A percentile compares a stretch with the other conserved stretches of the same genome.
phyloP scores from a whole-genome alignment of 2,888 invertebrate species.

The Nysson spinosus region DNA sequence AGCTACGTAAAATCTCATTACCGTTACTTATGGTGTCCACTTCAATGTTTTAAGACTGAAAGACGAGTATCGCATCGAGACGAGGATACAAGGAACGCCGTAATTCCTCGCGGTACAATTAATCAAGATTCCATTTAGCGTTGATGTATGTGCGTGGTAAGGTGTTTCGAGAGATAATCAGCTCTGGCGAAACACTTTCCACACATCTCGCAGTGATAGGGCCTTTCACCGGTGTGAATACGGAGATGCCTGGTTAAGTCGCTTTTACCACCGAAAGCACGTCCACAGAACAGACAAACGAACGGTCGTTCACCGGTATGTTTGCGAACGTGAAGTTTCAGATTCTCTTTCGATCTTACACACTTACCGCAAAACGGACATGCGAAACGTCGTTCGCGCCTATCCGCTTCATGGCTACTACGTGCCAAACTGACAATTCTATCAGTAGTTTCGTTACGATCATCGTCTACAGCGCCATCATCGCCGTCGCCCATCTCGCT shows the following conservation, averaged over 20 bases:
- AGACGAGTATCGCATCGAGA: too few relatives aligned
- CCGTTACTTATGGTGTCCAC: too few relatives aligned
- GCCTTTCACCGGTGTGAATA: conserved; percentile 93
- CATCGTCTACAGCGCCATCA: conserved; percentile 67
- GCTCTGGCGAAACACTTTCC: conserved; percentile 94
- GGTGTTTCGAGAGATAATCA: conserved; percentile 93
- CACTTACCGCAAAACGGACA: conserved; percentile 94
- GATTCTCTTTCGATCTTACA: conserved; percentile 91
- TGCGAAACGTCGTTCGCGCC: conserved; percentile 82
- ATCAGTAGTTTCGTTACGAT: conserved; percentile 74
- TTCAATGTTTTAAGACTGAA: too few relatives aligned
- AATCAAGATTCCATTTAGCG: conserved; percentile 62
- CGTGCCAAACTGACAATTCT: conserved; percentile 48
- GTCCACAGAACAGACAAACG: conserved; percentile 92
- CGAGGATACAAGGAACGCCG: conserved; percentile 2
- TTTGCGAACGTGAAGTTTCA: conserved; percentile 91
- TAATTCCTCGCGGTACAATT: background rate
- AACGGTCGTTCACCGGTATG: conserved; percentile 94
- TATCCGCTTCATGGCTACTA: conserved; percentile 65
- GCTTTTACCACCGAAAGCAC: conserved; percentile 93
- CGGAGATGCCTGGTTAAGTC: conserved; percentile 91
- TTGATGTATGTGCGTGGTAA: conserved; percentile 91
- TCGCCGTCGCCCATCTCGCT: conserved; percentile 76
- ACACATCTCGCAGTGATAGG: conserved; percentile 94
- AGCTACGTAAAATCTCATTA: too few relatives aligned